phyloP scores from a whole-genome alignment of 2,888 invertebrate species.

The Trypoxylon attenuatum region DNA sequence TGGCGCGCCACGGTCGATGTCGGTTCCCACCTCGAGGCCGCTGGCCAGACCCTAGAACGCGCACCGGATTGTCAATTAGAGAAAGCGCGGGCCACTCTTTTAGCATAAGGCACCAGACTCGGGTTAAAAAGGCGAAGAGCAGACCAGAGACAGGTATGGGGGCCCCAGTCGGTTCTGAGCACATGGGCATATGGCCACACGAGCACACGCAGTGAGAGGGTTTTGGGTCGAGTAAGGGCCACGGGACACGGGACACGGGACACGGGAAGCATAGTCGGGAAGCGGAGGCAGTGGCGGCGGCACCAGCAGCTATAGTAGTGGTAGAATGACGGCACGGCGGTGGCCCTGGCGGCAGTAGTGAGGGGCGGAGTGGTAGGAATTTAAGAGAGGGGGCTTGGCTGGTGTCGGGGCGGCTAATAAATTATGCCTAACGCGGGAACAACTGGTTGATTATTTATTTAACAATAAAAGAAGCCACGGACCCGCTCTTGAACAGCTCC shows the following conservation, averaged over 20 bases:
- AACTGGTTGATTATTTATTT: conserved; percentile 72
- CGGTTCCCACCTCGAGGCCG: conserved; percentile 69
- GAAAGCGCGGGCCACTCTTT: conserved; percentile 65
- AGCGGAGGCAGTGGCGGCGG: background rate
- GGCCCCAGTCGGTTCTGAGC: background rate
- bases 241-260: conserved; percentile 2
- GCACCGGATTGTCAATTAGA: conserved; percentile 72
- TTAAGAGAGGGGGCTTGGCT: conserved; percentile 36
- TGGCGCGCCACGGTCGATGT: conserved; percentile 67
- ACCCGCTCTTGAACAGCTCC: conserved; percentile 2
- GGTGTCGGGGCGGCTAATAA: conserved; percentile 66
- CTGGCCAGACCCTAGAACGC: conserved; percentile 16
- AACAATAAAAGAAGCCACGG: conserved; percentile 67
- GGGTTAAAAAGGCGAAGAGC: conserved; percentile 5
- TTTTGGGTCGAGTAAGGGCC: background rate
- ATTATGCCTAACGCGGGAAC: conserved; percentile 70
- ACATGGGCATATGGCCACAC: conserved; percentile 1
- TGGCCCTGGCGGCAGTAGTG: conserved; percentile 16
- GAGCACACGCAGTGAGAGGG: conserved; percentile 13
- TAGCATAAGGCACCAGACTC: conserved; percentile 62
- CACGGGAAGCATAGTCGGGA: background rate
- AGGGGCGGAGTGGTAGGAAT: conserved; percentile 48
- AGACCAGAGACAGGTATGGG: background rate
- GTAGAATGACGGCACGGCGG: conserved; percentile 21
- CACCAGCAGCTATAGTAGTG: conserved; percentile 19